Evolutionary conservation across 2,797 vertebrate genomes (phyloP).

Genomic region (Parotocinclus haroldoi): DNA sequence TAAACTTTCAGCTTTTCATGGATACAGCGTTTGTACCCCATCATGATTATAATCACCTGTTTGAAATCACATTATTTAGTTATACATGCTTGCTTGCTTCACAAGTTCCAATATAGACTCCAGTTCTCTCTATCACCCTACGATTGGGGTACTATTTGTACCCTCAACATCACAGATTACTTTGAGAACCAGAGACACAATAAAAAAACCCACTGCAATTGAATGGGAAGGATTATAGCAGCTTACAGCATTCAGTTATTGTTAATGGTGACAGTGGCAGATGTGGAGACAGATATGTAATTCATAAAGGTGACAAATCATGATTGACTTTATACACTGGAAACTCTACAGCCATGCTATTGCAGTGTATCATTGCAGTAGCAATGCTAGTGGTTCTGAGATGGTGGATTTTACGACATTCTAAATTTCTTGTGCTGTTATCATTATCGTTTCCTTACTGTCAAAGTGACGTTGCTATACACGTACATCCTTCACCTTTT

Average conservation of each 20-base stretch:
- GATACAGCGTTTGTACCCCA: too few species aligned
- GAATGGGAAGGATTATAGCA: too few species aligned
- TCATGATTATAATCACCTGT: too few species aligned
- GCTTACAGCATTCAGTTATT: not conserved
- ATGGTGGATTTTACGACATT: constrained; percentile 67
- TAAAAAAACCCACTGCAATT: too few species aligned
- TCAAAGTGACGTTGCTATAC: constrained; percentile 37
- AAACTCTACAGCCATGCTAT: constrained; percentile 27
- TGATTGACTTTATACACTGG: constrained; percentile 9
- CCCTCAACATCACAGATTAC: too few species aligned
- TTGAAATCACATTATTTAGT: too few species aligned
- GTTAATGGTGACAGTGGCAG: constrained; percentile 5
- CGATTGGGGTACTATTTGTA: too few species aligned
- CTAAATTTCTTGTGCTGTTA: constrained; percentile 56
- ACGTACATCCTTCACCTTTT: constrained; percentile 56
- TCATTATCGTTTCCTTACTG: constrained; percentile 20
- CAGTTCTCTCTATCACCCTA: too few species aligned
- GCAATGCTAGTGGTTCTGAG: constrained; percentile 60
- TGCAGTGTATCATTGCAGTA: constrained; percentile 41
- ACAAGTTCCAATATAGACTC: too few species aligned
- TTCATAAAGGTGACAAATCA: not conserved
- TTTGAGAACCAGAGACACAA: too few species aligned
- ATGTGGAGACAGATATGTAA: not conserved
- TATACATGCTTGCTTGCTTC: too few species aligned
- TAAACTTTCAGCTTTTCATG: too few species aligned